phyloP scores from a whole-genome alignment of 2,113 vertebrate species.

The Coptodon bakossiorum region DNA sequence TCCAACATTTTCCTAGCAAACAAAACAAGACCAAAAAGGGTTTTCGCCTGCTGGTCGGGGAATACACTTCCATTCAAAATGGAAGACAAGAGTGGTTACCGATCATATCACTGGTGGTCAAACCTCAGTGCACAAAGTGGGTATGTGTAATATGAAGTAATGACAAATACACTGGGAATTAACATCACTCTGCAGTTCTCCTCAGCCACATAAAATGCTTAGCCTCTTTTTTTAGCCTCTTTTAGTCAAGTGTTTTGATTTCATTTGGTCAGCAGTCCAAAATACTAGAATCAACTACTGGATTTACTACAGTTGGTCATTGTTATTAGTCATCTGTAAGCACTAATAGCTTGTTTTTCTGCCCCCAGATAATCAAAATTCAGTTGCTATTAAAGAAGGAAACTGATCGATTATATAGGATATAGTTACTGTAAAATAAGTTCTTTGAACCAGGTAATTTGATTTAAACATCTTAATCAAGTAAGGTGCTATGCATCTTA shows the following conservation, averaged over 20 bases:
- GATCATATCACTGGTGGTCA: neutral
- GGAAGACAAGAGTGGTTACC: neutral
- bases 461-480: neutral
- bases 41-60: fast-evolving
- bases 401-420: neutral
- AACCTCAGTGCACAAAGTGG: neutral
- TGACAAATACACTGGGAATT: neutral
- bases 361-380: neutral
- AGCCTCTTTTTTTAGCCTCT: neutral
- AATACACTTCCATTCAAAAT: neutral
- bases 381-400: neutral
- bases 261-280: neutral
- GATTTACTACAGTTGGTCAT: neutral
- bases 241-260: neutral
- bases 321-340: neutral
- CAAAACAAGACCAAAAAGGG: neutral
- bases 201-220: neutral
- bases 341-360: neutral
- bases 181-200: neutral
- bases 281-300: neutral
- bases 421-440: neutral
- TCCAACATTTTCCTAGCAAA: neutral
- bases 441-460: neutral
- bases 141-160: neutral
- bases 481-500: neutral